Conservation (phyloP, 2,797 vertebrate genomes). For the Novumbra hubbsi region DNA sequence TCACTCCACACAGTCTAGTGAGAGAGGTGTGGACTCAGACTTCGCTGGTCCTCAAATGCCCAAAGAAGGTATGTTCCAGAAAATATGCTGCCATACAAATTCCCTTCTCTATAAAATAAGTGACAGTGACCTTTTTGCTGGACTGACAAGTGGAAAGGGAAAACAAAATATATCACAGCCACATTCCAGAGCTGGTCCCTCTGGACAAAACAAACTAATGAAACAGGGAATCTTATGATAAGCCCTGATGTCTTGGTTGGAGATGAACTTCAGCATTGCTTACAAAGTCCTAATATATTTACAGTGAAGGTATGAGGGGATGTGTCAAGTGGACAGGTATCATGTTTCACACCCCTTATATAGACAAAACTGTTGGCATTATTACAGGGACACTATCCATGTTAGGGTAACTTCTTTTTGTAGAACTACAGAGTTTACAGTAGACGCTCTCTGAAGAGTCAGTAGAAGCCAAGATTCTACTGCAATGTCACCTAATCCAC, state of each 20-base stretch:
- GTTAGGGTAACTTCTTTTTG: background rate
- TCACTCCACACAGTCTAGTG: no score
- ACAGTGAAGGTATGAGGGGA: slow-evolving; percentile 45
- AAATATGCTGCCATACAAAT: no score
- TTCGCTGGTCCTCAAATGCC: no score
- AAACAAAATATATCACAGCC: slow-evolving; percentile 26
- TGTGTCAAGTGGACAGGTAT: slow-evolving; percentile 8
- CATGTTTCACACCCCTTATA: no score
- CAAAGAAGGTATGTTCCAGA: no score
- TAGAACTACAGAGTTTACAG: no score
- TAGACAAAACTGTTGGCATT: background rate
- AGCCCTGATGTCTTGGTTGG: slow-evolving; percentile 26
- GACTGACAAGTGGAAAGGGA: slow-evolving; percentile 4
- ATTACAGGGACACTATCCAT: background rate
- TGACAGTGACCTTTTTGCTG: background rate
- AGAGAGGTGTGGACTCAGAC: no score
- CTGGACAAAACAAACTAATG: slow-evolving; percentile 26
- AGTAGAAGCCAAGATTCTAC: no score
- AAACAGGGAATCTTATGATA: slow-evolving; percentile 41
- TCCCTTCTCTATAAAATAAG: no score
- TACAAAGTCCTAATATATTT: slow-evolving; percentile 39
- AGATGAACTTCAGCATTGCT: slow-evolving; percentile 18
- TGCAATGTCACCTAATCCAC: no score
- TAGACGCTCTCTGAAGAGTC: no score
- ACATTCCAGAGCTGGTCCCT: slow-evolving; percentile 49